A percentile compares a stretch with the other conserved stretches of the same genome.
Evolutionary conservation across 2,797 vertebrate species (phyloP).

Genomic region (Sciurus carolinensis): DNA sequence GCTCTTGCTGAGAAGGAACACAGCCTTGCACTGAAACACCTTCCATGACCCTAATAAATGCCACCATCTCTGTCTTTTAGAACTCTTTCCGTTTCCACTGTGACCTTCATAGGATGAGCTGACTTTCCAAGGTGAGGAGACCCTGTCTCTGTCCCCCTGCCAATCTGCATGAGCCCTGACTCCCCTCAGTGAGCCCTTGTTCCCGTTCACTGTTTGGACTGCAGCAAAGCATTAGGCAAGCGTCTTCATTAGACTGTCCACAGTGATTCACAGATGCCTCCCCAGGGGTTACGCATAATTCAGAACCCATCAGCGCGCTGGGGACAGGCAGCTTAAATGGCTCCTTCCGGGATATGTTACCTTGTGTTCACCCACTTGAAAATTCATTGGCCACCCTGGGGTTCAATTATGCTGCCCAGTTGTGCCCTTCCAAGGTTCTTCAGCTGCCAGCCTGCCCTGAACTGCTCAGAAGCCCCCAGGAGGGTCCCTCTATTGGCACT

Average conservation of each 20-base stretch:
- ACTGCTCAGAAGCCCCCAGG: neutral
- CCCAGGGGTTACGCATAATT: neutral
- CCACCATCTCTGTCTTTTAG: constrained; percentile 18
- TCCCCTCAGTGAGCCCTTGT: neutral
- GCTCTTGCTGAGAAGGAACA: neutral
- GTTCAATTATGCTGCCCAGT: neutral
- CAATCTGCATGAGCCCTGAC: neutral
- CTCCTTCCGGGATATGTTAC: neutral
- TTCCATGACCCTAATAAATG: neutral
- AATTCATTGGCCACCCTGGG: neutral
- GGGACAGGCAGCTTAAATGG: neutral
- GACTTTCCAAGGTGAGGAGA: neutral
- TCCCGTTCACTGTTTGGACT: neutral
- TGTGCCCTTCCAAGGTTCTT: neutral
- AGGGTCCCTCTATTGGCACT: neutral
- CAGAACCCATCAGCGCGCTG: neutral
- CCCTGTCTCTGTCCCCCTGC: rapidly evolving
- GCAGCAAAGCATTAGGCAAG: neutral
- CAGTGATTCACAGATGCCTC: constrained; percentile 41
- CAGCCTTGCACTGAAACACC: neutral
- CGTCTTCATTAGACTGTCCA: constrained; percentile 44
- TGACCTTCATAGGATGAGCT: constrained; percentile 32
- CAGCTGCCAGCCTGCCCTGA: neutral
- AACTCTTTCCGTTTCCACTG: constrained; percentile 17
- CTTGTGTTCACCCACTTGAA: neutral